phyloP scores from a whole-genome alignment of 2,113 vertebrate species.

The Corydoras sp. region DNA sequence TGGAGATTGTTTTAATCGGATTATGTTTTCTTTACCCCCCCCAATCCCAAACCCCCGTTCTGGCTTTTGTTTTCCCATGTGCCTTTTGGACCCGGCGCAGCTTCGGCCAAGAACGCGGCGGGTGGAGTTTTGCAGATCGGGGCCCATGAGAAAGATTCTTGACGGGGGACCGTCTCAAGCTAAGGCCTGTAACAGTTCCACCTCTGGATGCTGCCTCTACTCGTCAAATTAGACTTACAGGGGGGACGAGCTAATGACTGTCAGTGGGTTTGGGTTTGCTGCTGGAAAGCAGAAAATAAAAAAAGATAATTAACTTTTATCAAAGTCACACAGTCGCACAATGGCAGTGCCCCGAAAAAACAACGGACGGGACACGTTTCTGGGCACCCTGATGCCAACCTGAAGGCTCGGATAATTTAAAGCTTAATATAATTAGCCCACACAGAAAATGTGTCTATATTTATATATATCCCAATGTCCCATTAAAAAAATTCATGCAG shows the following conservation, averaged over 20 bases:
- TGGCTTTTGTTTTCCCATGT: conserved; percentile 25
- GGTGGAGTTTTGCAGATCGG: conserved; percentile 48
- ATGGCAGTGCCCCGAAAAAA: conserved; percentile 10
- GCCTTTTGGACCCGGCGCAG: conserved; percentile 57
- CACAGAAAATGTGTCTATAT: too few species aligned
- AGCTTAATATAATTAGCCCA: too few species aligned
- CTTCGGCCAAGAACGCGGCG: conserved; percentile 55
- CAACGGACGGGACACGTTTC: not conserved
- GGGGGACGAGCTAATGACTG: conserved; percentile 41
- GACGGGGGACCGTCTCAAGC: conserved; percentile 47
- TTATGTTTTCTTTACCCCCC: conserved; percentile 51
- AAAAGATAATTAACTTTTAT: conserved; percentile 30
- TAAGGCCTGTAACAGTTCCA: conserved; percentile 47
- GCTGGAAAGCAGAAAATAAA: conserved; percentile 3
- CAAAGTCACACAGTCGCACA: conserved; percentile 14
- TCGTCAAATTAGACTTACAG: conserved; percentile 57
- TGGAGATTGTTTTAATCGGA: conserved; percentile 70
- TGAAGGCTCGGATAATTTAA: too few species aligned
- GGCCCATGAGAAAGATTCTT: conserved; percentile 50
- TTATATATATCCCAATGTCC: too few species aligned
- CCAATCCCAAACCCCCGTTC: not conserved
- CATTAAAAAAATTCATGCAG: too few species aligned
- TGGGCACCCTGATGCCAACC: conserved; percentile 4
- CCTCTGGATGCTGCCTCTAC: conserved; percentile 56
- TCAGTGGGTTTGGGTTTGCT: conserved; percentile 33